phyloP scores from a whole-genome alignment of 2,113 vertebrate genomes.

The Podarcis cretensis region DNA sequence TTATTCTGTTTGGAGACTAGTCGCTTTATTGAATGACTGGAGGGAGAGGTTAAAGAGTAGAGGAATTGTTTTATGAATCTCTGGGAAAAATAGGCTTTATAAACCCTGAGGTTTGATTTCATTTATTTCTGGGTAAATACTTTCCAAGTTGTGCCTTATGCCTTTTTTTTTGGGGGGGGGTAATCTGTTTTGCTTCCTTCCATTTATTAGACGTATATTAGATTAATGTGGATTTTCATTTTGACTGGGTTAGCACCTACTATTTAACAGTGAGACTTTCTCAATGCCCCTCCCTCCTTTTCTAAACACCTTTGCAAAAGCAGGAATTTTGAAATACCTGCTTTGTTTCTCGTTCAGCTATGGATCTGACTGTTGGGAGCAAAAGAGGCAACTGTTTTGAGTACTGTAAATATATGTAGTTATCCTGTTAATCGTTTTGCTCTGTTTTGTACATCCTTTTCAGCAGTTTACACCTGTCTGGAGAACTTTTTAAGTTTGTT shows the following conservation, averaged over 20 bases:
- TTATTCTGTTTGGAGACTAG: not conserved
- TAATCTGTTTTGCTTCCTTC: not conserved
- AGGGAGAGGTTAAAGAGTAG: not conserved
- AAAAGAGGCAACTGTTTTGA: not conserved
- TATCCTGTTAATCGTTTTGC: not conserved
- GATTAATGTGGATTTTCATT: not conserved
- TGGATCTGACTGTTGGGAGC: not conserved
- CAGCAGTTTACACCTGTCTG: slow-evolving; percentile 11
- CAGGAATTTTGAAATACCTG: slow-evolving; percentile 44
- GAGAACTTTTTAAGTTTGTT: slow-evolving; percentile 42
- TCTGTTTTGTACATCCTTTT: slow-evolving; percentile 13
- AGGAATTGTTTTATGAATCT: not conserved
- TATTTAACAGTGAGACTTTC: not conserved
- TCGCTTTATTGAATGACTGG: not conserved
- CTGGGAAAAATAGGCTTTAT: not conserved
- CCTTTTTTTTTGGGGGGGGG: not conserved
- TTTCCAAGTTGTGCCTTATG: slow-evolving; percentile 25
- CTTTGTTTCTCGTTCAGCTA: slow-evolving; percentile 39
- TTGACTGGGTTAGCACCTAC: not conserved
- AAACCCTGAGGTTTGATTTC: slow-evolving; percentile 7
- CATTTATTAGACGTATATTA: slow-evolving; percentile 1
- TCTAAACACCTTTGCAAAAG: slow-evolving; percentile 27
- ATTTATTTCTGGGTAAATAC: not conserved
- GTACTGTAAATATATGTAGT: slow-evolving; percentile 15
- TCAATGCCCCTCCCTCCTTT: not conserved